Evolutionary conservation across 2,113 vertebrate species (phyloP).

Genomic region (Micronisus gabar): DNA sequence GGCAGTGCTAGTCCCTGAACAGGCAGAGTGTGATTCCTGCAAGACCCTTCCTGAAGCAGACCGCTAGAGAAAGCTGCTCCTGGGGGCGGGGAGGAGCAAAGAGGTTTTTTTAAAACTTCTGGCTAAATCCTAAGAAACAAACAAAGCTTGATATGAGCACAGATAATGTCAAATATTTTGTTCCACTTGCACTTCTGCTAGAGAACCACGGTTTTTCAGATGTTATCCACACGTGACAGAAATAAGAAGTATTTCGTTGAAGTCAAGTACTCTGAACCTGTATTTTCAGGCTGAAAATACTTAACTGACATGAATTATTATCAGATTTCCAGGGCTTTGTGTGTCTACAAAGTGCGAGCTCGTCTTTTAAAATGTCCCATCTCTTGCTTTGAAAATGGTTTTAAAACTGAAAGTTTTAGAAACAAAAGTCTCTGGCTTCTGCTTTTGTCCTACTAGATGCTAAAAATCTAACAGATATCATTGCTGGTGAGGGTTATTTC

Average conservation of each 20-base stretch:
- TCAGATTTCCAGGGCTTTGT: background rate
- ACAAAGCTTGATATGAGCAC: background rate
- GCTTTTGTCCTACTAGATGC: no score
- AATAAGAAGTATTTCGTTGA: background rate
- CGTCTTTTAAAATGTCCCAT: background rate
- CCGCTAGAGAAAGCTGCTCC: background rate
- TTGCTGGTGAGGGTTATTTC: background rate
- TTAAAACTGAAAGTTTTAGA: background rate
- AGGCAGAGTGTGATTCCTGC: background rate
- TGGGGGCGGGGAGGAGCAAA: background rate
- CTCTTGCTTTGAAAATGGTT: background rate
- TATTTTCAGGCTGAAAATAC: background rate
- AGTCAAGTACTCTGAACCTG: background rate
- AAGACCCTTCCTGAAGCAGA: background rate
- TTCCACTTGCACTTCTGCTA: background rate
- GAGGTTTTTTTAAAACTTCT: background rate
- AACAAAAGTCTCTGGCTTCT: background rate
- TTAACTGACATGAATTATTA: background rate
- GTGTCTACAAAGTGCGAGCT: background rate
- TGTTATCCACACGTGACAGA: background rate
- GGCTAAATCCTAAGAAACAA: background rate
- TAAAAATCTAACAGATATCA: rapidly evolving
- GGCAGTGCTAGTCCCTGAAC: background rate
- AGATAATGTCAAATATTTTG: background rate
- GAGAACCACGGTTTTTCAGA: background rate